phyloP scores from a whole-genome alignment of 2,888 invertebrate genomes.

The Trachelus stipa region DNA sequence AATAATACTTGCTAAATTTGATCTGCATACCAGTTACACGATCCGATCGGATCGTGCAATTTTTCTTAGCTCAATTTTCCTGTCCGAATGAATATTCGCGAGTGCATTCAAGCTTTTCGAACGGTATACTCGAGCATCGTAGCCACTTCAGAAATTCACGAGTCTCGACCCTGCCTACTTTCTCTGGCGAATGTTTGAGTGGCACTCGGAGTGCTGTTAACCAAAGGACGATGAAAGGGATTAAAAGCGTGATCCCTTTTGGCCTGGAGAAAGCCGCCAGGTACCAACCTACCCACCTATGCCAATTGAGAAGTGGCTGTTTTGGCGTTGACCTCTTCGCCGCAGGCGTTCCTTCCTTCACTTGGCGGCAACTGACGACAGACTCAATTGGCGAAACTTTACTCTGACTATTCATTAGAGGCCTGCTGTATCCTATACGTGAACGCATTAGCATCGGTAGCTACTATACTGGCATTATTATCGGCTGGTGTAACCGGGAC shows the following conservation, averaged over 20 bases:
- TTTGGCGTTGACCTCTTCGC: background rate
- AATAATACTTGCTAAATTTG: background rate
- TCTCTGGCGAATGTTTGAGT: background rate
- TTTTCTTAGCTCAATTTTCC: background rate
- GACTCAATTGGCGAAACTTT: background rate
- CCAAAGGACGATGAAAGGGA: background rate
- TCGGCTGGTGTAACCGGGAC: background rate
- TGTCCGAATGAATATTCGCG: background rate
- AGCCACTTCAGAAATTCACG: background rate
- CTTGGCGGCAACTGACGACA: background rate
- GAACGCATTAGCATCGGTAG: background rate
- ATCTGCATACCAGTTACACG: background rate
- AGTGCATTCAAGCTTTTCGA: background rate
- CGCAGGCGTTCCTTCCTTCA: background rate
- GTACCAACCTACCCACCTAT: background rate
- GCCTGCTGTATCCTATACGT: background rate
- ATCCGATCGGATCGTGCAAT: background rate
- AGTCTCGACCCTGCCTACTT: background rate
- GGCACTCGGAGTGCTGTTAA: background rate
- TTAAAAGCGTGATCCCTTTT: slow-evolving; percentile 23
- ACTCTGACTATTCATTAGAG: slow-evolving; percentile 42
- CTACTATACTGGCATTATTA: background rate
- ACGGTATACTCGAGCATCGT: background rate
- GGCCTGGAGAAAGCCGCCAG: background rate
- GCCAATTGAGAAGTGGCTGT: background rate